Conservation (phyloP, 2,888 invertebrate species). For the Orchestes rusci region DNA sequence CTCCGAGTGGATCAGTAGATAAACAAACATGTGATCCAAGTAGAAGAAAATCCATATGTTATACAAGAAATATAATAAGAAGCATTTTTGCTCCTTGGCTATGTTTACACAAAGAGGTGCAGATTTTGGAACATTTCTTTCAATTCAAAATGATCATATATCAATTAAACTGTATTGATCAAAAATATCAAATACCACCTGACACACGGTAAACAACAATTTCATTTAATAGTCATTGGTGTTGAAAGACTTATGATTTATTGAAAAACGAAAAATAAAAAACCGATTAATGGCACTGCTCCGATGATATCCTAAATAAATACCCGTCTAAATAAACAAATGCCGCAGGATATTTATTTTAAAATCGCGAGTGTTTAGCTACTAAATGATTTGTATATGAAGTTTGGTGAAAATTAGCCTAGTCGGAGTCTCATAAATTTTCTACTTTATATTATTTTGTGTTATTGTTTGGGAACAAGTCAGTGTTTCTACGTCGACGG, state of each 20-base stretch:
- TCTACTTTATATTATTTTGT: conserved; percentile 21
- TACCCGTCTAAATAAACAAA: conserved; percentile 21
- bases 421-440: conserved; percentile 21
- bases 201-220: too few relatives aligned
- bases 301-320: conserved; percentile 22
- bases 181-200: too few relatives aligned
- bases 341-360: conserved; percentile 21
- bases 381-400: conserved; percentile 25
- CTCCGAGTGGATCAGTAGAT: too few relatives aligned
- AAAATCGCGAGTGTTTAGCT: conserved; percentile 23
- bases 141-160: too few relatives aligned
- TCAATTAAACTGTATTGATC: too few relatives aligned
- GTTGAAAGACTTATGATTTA: conserved; percentile 20
- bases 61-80: too few relatives aligned
- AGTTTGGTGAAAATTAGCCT: conserved; percentile 23
- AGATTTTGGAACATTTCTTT: too few relatives aligned
- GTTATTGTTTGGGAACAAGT: conserved; percentile 19
- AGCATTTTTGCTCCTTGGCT: too few relatives aligned
- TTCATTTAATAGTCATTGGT: conserved; percentile 4
- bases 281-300: conserved; percentile 16
- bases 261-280: conserved; percentile 14
- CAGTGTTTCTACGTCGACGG: too few relatives aligned
- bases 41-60: too few relatives aligned
- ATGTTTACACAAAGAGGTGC: too few relatives aligned
- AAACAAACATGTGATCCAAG: too few relatives aligned